Conservation (phyloP, 2,797 vertebrate genomes). For the Emydoidea blandingii region DNA sequence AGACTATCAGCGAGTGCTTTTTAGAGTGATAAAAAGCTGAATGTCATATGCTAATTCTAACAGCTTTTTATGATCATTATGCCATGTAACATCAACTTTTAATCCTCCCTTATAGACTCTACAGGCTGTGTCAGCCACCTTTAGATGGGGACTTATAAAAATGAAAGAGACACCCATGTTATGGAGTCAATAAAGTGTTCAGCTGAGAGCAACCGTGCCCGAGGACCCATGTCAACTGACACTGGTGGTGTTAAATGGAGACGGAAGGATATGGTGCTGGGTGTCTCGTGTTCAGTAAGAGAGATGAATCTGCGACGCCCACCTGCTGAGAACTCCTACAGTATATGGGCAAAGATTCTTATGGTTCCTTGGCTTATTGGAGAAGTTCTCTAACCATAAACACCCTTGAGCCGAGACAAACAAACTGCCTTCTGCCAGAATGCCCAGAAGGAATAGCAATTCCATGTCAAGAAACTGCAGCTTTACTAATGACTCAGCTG, state of each 20-base stretch:
- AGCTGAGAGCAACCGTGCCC: neutral
- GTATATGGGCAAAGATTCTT: neutral
- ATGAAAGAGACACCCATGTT: fast-evolving
- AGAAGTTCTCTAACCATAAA: slow-evolving; percentile 20
- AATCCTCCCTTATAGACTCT: slow-evolving; percentile 85
- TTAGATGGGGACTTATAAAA: slow-evolving; percentile 91
- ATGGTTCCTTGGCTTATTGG: neutral
- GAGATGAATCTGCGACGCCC: neutral
- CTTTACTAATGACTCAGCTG: neutral
- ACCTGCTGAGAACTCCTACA: neutral
- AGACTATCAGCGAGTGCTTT: neutral
- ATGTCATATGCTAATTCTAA: fast-evolving
- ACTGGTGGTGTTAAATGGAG: neutral
- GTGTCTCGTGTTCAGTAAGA: neutral
- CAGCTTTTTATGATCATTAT: neutral
- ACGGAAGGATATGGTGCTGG: neutral
- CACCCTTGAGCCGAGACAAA: neutral
- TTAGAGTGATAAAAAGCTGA: neutral
- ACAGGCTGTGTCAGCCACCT: slow-evolving; percentile 94
- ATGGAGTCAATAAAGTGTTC: neutral
- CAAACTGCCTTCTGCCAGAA: neutral
- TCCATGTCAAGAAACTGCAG: fast-evolving
- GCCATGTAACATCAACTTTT: neutral
- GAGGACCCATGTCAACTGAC: neutral
- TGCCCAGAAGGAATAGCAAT: neutral